phyloP scores from a whole-genome alignment of 2,113 vertebrate species.

The Pimephales promelas region DNA sequence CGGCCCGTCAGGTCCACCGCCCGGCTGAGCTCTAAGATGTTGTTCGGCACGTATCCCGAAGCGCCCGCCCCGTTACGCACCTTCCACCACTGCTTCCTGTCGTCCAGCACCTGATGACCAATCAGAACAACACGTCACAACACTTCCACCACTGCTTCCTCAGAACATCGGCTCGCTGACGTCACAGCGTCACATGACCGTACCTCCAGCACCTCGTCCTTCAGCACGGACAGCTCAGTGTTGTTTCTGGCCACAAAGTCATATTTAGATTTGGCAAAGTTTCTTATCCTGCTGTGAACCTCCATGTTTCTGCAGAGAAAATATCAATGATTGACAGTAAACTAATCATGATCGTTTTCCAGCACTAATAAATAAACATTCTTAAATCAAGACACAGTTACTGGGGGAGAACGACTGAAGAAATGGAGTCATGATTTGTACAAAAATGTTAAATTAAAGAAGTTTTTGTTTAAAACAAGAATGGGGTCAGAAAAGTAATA shows the following conservation, averaged over 20 bases:
- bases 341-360: neutral
- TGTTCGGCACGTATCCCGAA: conserved; percentile 96
- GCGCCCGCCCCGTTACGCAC: conserved; percentile 84
- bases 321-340: no score
- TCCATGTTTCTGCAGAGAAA: conserved; percentile 77
- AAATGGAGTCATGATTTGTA: neutral
- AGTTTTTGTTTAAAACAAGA: no score
- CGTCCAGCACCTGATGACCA: conserved; percentile 74
- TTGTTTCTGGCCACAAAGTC: conserved; percentile 93
- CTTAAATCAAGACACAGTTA: neutral
- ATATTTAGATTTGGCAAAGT: conserved; percentile 91
- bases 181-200: neutral
- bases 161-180: no score
- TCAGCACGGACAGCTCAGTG: conserved; percentile 91
- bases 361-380: neutral
- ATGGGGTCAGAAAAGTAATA: no score
- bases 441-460: no score
- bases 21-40: conserved; percentile 88
- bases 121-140: neutral
- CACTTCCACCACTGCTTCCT: no score
- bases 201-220: conserved; percentile 94
- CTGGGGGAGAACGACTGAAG: neutral
- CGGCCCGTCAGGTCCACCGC: conserved; percentile 75
- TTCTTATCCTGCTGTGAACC: conserved; percentile 73
- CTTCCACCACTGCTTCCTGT: conserved; percentile 98